Conservation (phyloP, 1,140 invertebrate genomes). For the Ceratina calcarata region DNA sequence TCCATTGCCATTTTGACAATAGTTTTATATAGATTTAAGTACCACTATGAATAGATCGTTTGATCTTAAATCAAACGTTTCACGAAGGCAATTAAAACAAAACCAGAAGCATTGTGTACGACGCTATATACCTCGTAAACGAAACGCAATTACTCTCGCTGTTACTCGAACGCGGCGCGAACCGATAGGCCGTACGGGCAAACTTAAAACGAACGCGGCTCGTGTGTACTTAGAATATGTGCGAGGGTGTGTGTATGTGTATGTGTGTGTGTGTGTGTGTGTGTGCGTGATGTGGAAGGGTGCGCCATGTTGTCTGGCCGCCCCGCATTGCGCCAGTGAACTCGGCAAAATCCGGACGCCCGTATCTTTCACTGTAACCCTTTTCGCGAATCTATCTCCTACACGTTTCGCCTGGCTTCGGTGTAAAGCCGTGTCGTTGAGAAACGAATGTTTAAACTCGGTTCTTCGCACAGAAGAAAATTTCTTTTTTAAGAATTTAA, state of each 20-base stretch:
- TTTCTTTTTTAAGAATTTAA: too few species aligned
- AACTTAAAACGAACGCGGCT: constrained; percentile 14
- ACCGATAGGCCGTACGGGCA: neutral
- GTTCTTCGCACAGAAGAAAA: too few species aligned
- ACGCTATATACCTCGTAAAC: neutral
- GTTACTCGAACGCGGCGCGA: constrained; percentile 15
- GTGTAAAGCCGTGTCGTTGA: too few species aligned
- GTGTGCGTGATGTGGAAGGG: constrained; percentile 45
- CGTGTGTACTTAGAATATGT: too few species aligned
- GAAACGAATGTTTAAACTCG: too few species aligned
- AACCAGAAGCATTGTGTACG: too few species aligned
- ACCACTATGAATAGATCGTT: too few species aligned
- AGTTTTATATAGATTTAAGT: too few species aligned
- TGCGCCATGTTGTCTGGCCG: constrained; percentile 77
- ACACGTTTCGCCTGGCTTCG: neutral
- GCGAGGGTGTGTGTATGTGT: neutral
- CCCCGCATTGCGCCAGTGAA: constrained; percentile 78
- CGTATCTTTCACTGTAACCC: constrained; percentile 36
- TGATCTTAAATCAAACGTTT: too few species aligned
- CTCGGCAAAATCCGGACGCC: constrained; percentile 71
- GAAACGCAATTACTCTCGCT: neutral
- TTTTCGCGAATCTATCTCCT: neutral
- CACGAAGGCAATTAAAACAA: too few species aligned
- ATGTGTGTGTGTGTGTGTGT: neutral
- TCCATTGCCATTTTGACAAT: too few species aligned